Base-by-base conservation (phyloP, 2,797 vertebrate genomes). In the Coccyzus lansbergi region DNA sequence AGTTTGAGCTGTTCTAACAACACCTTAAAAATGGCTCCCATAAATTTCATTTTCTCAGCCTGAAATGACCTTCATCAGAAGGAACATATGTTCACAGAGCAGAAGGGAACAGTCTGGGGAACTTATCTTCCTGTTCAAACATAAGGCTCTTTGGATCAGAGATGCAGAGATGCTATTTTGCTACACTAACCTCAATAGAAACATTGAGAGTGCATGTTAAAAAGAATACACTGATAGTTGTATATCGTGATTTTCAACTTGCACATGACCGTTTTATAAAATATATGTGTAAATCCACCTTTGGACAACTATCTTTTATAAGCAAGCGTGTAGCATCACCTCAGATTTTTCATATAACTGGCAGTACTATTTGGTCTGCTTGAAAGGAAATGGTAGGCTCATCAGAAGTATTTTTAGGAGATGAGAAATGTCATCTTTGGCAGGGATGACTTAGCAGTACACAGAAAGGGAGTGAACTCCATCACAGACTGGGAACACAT, bases 401-500 rank as follows among this genome's bases (percentile, higher is more conserved):
- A 62, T 83, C 75, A 68, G n/a, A 77, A 90, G 38, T 88, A 96
- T 93, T 96, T 96, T 95, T 90, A 95, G 85, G 87, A 93, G 60
- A 75, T 91, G 81, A 84, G 88, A 90, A 96, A 92, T 91, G 51
- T 96, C 79, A 86, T 91, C 90, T 95, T 95, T 94, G 95, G 80
- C 93, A 96, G 59, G 46, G 56, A 77, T 92, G 87, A 86, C 74
- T 79, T 69, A 88, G 80, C 44, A 82, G 55, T 63, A 90, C 44
- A 59, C 48, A 94, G 88, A 93, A 92, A 92, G 59, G 67, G 88
- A 94, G 70, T 1, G 3, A 92, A 81, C 70, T 93, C 59, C 56
- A 88, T 65, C 83, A 91, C 16, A 82, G 55, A 29, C 83, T 82
- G 83, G 90, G 86, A 95, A 95, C 91, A 72, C 40, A 76, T 86